Evolutionary conservation across 2,888 invertebrate genomes (phyloP).

Genomic region (Eristalis intricaria): DNA sequence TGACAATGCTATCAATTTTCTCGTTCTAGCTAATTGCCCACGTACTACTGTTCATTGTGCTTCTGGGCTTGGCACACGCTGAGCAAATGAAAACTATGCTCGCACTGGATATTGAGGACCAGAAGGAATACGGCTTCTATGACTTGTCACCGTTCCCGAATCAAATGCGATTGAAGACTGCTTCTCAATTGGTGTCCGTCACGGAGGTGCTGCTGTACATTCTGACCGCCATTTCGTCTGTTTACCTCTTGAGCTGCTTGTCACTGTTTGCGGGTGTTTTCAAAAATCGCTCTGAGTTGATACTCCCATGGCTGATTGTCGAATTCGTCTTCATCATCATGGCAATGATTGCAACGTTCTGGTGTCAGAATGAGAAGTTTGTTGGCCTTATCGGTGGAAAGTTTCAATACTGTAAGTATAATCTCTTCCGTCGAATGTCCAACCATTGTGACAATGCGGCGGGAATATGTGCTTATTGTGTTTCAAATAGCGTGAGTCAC

Average conservation of each 20-base stretch:
- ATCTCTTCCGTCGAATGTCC: too few species aligned
- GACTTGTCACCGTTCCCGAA: constrained; percentile 79
- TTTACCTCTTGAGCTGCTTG: constrained; percentile 79
- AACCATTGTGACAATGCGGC: background rate
- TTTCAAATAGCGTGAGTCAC: background rate
- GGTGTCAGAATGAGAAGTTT: constrained; percentile 77
- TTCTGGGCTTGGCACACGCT: constrained; percentile 80
- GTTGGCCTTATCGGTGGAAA: constrained; percentile 77
- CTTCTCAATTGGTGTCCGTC: constrained; percentile 78
- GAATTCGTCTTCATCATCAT: constrained; percentile 78
- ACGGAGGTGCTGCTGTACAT: constrained; percentile 78
- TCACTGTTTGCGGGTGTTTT: constrained; percentile 79
- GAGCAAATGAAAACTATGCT: constrained; percentile 80
- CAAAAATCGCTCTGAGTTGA: constrained; percentile 78
- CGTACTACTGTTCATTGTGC: constrained; percentile 78
- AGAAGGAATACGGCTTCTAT: constrained; percentile 80
- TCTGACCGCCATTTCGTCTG: constrained; percentile 75
- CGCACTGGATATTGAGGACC: constrained; percentile 80
- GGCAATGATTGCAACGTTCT: constrained; percentile 75
- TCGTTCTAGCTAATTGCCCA: constrained; percentile 79
- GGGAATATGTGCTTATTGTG: background rate
- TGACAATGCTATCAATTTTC: background rate
- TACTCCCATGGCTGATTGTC: constrained; percentile 79
- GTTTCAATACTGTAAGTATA: constrained; percentile 78
- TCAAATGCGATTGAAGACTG: constrained; percentile 78